Percentiles rank a stretch among this genome's conserved stretches.
Evolutionary conservation across 2,113 vertebrate species (phyloP).

Genomic region (Psittacara wagleri): DNA sequence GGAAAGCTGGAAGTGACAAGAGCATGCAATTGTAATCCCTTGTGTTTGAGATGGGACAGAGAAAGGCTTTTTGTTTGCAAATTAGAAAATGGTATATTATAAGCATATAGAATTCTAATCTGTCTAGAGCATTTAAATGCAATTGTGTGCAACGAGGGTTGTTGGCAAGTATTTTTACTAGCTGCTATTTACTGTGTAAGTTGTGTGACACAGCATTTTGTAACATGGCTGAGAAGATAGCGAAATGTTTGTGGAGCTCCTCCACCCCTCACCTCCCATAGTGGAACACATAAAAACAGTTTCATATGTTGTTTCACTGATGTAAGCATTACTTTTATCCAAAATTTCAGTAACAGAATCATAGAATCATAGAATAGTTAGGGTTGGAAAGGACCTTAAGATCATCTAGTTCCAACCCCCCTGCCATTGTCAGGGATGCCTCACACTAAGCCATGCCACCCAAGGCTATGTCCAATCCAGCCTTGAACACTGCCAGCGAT

Average conservation of each 20-base stretch:
- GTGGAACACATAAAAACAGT: neutral
- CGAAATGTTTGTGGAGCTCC: neutral
- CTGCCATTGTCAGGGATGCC: no score
- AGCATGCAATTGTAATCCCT: neutral
- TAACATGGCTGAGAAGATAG: neutral
- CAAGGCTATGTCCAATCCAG: no score
- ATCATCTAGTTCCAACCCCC: no score
- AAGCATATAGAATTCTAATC: neutral
- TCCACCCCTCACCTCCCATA: neutral
- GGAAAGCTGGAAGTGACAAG: conserved; percentile 26
- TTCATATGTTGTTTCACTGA: neutral
- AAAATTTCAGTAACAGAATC: neutral
- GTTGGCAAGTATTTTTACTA: neutral
- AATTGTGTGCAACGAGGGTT: neutral
- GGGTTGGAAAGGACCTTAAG: no score
- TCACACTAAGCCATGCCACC: no score
- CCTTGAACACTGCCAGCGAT: no score
- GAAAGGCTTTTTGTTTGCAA: neutral
- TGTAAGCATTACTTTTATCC: neutral
- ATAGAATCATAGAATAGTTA: no score
- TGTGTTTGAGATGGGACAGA: neutral
- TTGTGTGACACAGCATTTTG: neutral
- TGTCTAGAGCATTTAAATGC: neutral
- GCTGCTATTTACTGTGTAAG: neutral
- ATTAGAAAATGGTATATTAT: conserved; percentile 1